Percentiles rank a stretch among this genome's conserved stretches.
Evolutionary conservation across 2,888 invertebrate species (phyloP).

Genomic region (Crossocerus cetratus): DNA sequence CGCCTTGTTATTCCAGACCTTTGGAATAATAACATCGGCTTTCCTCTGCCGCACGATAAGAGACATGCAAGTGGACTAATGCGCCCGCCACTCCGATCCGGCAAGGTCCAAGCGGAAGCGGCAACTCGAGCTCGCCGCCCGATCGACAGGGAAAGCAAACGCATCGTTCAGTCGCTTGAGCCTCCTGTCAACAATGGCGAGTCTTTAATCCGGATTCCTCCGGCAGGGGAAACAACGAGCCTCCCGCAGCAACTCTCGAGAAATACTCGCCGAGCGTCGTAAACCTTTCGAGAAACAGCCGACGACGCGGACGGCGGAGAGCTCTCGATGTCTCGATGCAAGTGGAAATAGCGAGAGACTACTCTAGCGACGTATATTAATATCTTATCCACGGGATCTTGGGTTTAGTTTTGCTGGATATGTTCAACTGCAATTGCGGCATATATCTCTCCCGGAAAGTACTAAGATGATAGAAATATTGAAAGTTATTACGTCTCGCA

Average conservation of each 20-base stretch:
- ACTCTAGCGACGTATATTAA: too few species aligned
- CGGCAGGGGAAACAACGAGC: conserved; percentile 32
- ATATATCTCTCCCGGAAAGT: background rate
- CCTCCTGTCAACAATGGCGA: conserved; percentile 10
- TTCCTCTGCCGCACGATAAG: conserved; percentile 67
- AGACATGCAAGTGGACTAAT: conserved; percentile 60
- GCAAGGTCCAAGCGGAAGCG: conserved; percentile 8
- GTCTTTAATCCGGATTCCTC: conserved; percentile 1
- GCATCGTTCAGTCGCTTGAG: conserved; percentile 6
- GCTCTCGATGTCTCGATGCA: too few species aligned
- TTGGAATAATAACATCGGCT: conserved; percentile 69
- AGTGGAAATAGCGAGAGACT: too few species aligned
- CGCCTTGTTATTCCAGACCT: conserved; percentile 56
- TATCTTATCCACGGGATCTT: too few species aligned
- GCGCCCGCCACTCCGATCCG: background rate
- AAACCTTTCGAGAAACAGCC: background rate
- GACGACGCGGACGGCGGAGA: background rate
- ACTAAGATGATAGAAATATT: background rate
- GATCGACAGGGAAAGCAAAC: conserved; percentile 8
- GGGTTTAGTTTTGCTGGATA: too few species aligned
- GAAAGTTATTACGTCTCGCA: too few species aligned
- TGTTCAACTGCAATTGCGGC: background rate
- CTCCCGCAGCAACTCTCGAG: background rate
- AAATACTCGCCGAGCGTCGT: background rate
- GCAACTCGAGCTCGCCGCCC: conserved; percentile 11